These are phyloP conservation scores for Bathynomus jamesi DNA, from an alignment of 1,140 invertebrate species.

Conservation along the genomic window DNA sequence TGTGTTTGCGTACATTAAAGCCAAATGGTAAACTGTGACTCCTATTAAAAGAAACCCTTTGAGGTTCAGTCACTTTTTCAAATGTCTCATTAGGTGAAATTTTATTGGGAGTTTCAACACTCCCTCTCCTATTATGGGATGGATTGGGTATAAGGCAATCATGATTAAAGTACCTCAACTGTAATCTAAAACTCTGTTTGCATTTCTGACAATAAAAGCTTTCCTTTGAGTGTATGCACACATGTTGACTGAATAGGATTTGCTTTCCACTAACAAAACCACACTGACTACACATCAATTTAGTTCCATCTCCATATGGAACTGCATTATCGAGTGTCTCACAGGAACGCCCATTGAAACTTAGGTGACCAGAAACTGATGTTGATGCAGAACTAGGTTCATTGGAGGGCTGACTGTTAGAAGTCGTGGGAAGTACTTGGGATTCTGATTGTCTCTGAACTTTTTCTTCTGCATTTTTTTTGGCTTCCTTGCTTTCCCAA, in stretches of 20 bases:
- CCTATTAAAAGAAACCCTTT: background rate
- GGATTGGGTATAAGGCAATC: too few relatives aligned
- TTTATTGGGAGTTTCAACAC: background rate
- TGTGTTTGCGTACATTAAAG: background rate
- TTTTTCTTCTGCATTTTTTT: slow-evolving; percentile 1
- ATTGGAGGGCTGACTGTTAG: too few relatives aligned
- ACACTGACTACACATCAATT: background rate
- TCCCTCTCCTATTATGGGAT: background rate
- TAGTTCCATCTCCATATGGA: background rate
- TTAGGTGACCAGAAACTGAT: too few relatives aligned
- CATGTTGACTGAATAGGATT: background rate
- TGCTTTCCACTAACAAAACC: background rate
- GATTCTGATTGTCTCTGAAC: too few relatives aligned
- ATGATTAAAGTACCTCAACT: too few relatives aligned
- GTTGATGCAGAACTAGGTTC: too few relatives aligned
- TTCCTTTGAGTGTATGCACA: background rate
- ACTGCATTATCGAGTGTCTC: background rate
- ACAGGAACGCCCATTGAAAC: background rate
- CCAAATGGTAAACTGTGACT: slow-evolving; percentile 6
- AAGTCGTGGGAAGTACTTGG: too few relatives aligned
- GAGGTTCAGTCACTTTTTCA: background rate
- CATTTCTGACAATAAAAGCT: background rate
- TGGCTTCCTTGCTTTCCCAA: slow-evolving; percentile 25
- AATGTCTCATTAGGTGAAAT: background rate
- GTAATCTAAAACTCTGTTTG: background rate